Evolutionary conservation across 2,113 vertebrate species (phyloP).

Genomic region (Diadophis punctatus): DNA sequence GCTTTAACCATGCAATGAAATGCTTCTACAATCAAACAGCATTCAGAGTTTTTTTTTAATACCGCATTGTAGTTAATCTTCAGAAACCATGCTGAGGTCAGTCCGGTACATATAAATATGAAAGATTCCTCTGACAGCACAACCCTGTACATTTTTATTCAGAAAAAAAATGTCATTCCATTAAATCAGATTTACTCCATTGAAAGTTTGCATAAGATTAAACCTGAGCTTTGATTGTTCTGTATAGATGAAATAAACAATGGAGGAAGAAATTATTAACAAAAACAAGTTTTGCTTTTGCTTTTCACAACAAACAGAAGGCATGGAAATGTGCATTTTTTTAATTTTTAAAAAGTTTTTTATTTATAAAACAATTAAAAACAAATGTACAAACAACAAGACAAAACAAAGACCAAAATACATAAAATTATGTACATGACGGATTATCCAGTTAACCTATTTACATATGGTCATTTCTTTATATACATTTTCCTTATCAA

Average conservation of each 20-base stretch:
- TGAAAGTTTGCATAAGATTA: background rate
- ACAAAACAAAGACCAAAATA: too few relatives aligned
- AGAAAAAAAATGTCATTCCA: background rate
- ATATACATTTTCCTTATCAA: too few relatives aligned
- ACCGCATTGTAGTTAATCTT: slow-evolving; percentile 2
- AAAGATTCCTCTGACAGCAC: background rate
- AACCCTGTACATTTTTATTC: background rate
- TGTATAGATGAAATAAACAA: background rate
- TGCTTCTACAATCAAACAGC: background rate
- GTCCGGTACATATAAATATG: background rate
- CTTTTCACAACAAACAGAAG: slow-evolving; percentile 20
- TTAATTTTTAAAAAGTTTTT: too few relatives aligned
- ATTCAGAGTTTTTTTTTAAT: background rate
- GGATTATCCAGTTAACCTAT: too few relatives aligned
- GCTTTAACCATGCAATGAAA: slow-evolving; percentile 4
- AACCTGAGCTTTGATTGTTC: background rate
- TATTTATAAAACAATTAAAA: too few relatives aligned
- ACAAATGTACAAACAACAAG: too few relatives aligned
- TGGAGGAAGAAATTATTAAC: background rate
- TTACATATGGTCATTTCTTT: too few relatives aligned
- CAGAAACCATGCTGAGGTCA: background rate
- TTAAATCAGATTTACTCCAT: background rate
- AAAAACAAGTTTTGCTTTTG: background rate
- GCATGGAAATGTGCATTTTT: slow-evolving; percentile 6
- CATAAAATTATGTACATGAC: too few relatives aligned